Conservation (phyloP, 1,140 invertebrate genomes). For the Araneus ventricosus region DNA sequence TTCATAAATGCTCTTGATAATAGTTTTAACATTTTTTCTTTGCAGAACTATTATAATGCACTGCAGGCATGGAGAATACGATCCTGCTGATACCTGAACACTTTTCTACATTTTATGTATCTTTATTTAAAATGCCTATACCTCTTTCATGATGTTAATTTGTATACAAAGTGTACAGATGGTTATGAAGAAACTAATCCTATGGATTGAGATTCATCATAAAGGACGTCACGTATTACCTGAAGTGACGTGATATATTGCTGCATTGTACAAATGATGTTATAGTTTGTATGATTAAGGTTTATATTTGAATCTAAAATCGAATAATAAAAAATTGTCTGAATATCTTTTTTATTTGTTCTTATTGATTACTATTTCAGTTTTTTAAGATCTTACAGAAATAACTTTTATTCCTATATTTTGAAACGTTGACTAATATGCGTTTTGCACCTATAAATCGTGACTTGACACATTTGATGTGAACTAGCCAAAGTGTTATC, state of each 20-base stretch:
- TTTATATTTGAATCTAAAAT: too few species aligned
- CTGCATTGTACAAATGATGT: neutral
- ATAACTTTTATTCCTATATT: too few species aligned
- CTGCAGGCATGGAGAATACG: neutral
- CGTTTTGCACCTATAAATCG: too few species aligned
- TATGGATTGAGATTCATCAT: neutral
- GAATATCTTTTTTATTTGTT: neutral
- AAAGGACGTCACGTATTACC: neutral
- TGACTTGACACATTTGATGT: too few species aligned
- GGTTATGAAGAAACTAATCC: neutral
- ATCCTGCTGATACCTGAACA: neutral
- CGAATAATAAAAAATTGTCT: neutral
- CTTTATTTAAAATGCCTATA: neutral
- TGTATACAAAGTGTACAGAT: constrained; percentile 28
- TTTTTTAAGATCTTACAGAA: too few species aligned
- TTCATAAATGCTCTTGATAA: neutral
- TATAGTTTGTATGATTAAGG: neutral
- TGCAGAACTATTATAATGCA: constrained; percentile 44
- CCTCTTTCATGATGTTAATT: neutral
- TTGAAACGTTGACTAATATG: too few species aligned
- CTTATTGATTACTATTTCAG: too few species aligned
- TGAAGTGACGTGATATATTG: neutral
- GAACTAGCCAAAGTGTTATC: too few species aligned
- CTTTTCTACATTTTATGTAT: neutral
- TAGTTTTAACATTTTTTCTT: neutral